These are phyloP conservation scores for Nilaparvata lugens DNA, from an alignment of 1,140 invertebrate species.

Conservation along the genomic window DNA sequence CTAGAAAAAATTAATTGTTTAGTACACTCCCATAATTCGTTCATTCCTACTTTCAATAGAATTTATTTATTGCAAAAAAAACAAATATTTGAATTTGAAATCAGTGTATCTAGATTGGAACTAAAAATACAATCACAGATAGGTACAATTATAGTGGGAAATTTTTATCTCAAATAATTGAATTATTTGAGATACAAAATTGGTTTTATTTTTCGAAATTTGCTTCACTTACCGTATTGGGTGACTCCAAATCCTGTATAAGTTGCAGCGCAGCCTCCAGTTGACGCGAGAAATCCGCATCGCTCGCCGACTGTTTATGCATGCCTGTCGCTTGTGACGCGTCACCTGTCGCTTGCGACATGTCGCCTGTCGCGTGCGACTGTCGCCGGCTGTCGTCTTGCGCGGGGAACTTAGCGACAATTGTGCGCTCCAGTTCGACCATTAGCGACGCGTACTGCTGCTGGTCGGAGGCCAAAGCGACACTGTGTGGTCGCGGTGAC, in stretches of 20 bases:
- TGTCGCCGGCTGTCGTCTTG: slow-evolving; percentile 10
- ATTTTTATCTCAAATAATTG: no score
- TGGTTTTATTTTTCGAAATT: no score
- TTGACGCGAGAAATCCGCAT: slow-evolving; percentile 37
- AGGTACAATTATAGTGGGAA: no score
- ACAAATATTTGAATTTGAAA: no score
- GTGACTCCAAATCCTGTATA: slow-evolving; percentile 41
- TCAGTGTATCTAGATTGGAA: no score
- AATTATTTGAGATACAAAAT: no score
- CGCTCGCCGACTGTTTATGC: neutral
- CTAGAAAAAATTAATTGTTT: no score
- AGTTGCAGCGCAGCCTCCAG: slow-evolving; percentile 38
- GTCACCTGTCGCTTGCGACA: neutral
- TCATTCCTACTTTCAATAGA: no score
- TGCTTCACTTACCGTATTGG: slow-evolving; percentile 34
- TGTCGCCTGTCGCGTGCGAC: neutral
- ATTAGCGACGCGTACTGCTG: slow-evolving; percentile 40
- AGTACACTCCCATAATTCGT: no score
- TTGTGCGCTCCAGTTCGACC: slow-evolving; percentile 36
- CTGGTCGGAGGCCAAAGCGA: slow-evolving; percentile 18
- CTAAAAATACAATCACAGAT: no score
- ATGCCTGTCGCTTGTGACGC: slow-evolving; percentile 1
- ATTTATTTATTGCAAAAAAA: no score
- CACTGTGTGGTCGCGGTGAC: slow-evolving; percentile 32
- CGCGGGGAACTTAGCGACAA: slow-evolving; percentile 14